phyloP scores from a whole-genome alignment of 2,888 invertebrate genomes.

The Eristalis tenax region DNA sequence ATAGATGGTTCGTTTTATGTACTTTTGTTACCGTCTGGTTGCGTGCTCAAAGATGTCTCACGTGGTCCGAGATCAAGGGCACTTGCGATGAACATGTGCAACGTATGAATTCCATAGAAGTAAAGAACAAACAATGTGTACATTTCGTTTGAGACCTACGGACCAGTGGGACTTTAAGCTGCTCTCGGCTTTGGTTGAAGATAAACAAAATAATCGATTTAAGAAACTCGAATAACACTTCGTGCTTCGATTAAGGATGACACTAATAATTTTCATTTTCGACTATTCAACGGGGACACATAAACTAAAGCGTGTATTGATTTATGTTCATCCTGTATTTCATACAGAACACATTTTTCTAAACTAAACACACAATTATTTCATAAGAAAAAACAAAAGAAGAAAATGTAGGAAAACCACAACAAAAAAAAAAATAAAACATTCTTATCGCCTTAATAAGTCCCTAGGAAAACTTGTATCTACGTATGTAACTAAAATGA shows the following conservation, averaged over 20 bases:
- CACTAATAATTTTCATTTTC: neutral
- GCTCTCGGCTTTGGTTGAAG: too few relatives aligned
- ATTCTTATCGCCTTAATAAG: constrained; percentile 71
- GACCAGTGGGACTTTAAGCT: too few relatives aligned
- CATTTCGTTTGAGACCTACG: neutral
- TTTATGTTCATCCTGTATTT: neutral
- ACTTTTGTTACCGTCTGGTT: too few relatives aligned
- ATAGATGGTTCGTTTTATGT: too few relatives aligned
- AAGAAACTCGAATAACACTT: too few relatives aligned
- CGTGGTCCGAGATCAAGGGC: too few relatives aligned
- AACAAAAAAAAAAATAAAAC: constrained; percentile 30
- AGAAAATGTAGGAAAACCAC: neutral
- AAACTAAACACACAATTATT: constrained; percentile 43
- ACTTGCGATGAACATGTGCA: too few relatives aligned
- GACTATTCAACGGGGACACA: constrained; percentile 11
- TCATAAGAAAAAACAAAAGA: constrained; percentile 42
- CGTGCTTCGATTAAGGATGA: too few relatives aligned
- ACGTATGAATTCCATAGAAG: too few relatives aligned
- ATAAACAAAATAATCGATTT: neutral
- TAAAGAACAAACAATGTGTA: neutral
- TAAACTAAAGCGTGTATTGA: constrained; percentile 4
- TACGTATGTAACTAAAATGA: constrained; percentile 61
- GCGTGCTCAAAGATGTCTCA: too few relatives aligned
- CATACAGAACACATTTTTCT: constrained; percentile 21
- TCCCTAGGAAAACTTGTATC: constrained; percentile 65